Percentiles rank a stretch among this genome's conserved stretches.
Conservation (phyloP, 2,888 invertebrate genomes). For the Capitulum mitella region DNA sequence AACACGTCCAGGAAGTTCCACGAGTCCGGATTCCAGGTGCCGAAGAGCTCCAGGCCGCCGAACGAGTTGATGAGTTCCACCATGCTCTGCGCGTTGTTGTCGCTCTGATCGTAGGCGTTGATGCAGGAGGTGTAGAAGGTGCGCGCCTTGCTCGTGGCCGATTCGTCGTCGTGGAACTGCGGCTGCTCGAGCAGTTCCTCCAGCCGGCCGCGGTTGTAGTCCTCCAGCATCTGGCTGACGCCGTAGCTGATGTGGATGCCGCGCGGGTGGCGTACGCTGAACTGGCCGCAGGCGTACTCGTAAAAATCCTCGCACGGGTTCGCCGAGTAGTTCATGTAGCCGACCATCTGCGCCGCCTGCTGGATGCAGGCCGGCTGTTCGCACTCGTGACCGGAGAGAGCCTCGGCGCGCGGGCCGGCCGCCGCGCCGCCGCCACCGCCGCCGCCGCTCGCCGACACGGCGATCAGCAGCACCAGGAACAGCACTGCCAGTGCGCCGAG, state of each 20-base stretch:
- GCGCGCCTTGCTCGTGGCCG: conserved; percentile 72
- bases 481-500: not conserved
- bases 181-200: conserved; percentile 46
- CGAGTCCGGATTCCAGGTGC: not conserved
- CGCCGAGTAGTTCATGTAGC: conserved; percentile 32
- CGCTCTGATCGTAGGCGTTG: conserved; percentile 50
- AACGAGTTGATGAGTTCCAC: conserved; percentile 1
- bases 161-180: conserved; percentile 41
- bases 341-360: conserved; percentile 27
- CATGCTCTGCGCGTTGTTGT: not conserved
- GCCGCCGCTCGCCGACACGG: conserved; percentile 8
- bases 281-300: conserved; percentile 34
- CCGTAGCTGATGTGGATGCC: conserved; percentile 25
- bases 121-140: conserved; percentile 78
- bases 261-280: conserved; percentile 12
- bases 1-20: conserved; percentile 9
- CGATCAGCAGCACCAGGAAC: conserved; percentile 8
- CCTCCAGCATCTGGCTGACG: conserved; percentile 18
- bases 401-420: not conserved
- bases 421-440: not conserved
- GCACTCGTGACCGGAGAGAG: not conserved
- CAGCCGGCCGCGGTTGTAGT: conserved; percentile 25
- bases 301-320: conserved; percentile 35
- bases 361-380: conserved; percentile 15
- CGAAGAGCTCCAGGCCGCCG: conserved; percentile 10